Evolutionary conservation across 2,888 invertebrate genomes (phyloP).

Genomic region (Melipona bicolor): DNA sequence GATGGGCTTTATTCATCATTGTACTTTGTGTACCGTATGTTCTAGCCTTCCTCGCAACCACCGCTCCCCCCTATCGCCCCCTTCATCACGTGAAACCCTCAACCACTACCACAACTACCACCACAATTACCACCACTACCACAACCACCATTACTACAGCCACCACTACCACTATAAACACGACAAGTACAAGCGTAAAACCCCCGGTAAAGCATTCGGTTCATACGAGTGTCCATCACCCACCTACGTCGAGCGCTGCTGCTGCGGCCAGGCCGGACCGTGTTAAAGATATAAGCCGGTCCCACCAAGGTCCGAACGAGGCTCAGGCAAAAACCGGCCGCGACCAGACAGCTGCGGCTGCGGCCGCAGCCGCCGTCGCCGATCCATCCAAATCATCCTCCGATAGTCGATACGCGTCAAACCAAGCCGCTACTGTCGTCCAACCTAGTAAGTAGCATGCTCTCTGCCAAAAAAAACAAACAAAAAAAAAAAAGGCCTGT

Average conservation of each 20-base stretch:
- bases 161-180: conserved; percentile 71
- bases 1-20: conserved; percentile 72
- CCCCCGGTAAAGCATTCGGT: conserved; percentile 79
- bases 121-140: conserved; percentile 68
- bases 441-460: conserved; percentile 84
- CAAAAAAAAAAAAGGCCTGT: conserved; percentile 18
- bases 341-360: conserved; percentile 74
- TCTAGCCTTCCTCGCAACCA: conserved; percentile 91
- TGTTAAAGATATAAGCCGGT: conserved; percentile 76
- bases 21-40: conserved; percentile 81
- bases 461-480: conserved; percentile 31
- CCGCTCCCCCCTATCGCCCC: conserved; percentile 88
- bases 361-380: conserved; percentile 74
- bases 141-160: conserved; percentile 64
- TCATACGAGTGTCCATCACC: conserved; percentile 78
- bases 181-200: conserved; percentile 74
- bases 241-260: conserved; percentile 74
- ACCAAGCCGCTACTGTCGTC: conserved; percentile 79
- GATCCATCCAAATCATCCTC: conserved; percentile 82
- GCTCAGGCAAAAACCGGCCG: conserved; percentile 74
- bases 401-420: conserved; percentile 80
- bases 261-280: conserved; percentile 81
- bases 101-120: conserved; percentile 63
- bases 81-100: conserved; percentile 82
- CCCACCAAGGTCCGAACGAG: conserved; percentile 75